Percentiles rank a stretch among this genome's conserved stretches.
Evolutionary conservation across 2,888 invertebrate genomes (phyloP).

Genomic region (Harpagoxenus sublaevis): DNA sequence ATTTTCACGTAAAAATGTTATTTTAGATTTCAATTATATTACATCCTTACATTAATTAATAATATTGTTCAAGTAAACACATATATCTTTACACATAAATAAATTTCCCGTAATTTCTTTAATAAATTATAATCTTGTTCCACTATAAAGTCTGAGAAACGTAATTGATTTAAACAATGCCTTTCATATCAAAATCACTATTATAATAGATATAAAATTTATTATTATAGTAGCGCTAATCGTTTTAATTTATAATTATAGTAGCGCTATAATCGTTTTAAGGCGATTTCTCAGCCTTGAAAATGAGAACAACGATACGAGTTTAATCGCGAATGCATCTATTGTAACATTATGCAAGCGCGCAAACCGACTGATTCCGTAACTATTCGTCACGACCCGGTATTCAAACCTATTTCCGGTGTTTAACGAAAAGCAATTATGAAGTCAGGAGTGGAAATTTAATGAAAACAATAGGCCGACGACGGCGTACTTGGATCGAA

Average conservation of each 20-base stretch:
- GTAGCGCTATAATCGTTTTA: background rate
- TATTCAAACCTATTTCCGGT: constrained; percentile 44
- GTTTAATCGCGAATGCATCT: constrained; percentile 13
- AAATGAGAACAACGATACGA: background rate
- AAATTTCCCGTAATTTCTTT: background rate
- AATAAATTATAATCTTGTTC: background rate
- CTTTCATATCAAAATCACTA: background rate
- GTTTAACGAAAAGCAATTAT: constrained; percentile 36
- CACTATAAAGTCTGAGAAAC: background rate
- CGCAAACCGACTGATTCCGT: background rate
- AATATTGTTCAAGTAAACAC: background rate
- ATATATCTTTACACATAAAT: background rate
- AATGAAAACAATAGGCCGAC: constrained; percentile 61
- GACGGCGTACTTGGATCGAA: constrained; percentile 41
- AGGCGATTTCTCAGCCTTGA: background rate
- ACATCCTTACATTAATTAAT: constrained; percentile 2
- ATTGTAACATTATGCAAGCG: constrained; percentile 12
- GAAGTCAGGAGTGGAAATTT: constrained; percentile 49
- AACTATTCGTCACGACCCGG: background rate
- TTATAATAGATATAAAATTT: background rate
- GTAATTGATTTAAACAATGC: background rate
- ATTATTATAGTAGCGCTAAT: background rate
- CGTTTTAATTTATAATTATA: constrained; percentile 1
- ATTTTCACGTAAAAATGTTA: background rate
- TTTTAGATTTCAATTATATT: background rate